Percentiles rank a stretch among this genome's conserved stretches.
These are phyloP conservation scores for Phrynosoma platyrhinos DNA, from an alignment of 2,113 vertebrate genomes.

Conservation along the genomic window DNA sequence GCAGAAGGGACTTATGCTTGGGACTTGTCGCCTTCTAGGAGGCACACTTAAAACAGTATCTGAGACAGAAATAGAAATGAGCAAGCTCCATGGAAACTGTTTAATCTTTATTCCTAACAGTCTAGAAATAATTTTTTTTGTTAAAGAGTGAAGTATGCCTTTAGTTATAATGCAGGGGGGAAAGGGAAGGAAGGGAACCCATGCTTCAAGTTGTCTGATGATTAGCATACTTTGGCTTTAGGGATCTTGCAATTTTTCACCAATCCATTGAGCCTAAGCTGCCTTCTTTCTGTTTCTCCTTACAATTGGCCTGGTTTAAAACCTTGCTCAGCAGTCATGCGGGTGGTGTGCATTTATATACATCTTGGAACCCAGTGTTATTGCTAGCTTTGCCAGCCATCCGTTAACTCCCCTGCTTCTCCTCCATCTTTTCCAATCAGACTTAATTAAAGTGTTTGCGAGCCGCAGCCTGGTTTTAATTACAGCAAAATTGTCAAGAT, in stretches of 20 bases:
- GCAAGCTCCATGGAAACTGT: background rate
- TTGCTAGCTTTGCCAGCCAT: conserved; percentile 1
- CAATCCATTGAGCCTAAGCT: background rate
- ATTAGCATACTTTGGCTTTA: background rate
- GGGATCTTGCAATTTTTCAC: background rate
- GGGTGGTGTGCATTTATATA: background rate
- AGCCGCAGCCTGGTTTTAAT: conserved; percentile 78
- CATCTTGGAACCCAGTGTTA: background rate
- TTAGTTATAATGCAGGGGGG: background rate
- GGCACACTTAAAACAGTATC: background rate
- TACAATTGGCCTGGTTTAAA: background rate
- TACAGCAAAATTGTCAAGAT: conserved; percentile 77
- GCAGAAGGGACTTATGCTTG: background rate
- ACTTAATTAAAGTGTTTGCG: conserved; percentile 77
- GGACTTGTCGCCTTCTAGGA: background rate
- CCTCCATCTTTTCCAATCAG: conserved; percentile 68
- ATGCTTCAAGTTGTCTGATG: background rate
- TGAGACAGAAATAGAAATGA: background rate
- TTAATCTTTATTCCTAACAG: background rate
- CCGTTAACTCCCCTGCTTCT: conserved; percentile 33
- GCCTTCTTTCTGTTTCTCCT: background rate
- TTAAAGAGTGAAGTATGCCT: background rate
- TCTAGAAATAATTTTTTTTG: background rate
- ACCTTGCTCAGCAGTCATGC: background rate
- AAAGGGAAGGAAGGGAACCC: background rate